phyloP scores from a whole-genome alignment of 2,113 vertebrate species.

The Nettapus auritus region DNA sequence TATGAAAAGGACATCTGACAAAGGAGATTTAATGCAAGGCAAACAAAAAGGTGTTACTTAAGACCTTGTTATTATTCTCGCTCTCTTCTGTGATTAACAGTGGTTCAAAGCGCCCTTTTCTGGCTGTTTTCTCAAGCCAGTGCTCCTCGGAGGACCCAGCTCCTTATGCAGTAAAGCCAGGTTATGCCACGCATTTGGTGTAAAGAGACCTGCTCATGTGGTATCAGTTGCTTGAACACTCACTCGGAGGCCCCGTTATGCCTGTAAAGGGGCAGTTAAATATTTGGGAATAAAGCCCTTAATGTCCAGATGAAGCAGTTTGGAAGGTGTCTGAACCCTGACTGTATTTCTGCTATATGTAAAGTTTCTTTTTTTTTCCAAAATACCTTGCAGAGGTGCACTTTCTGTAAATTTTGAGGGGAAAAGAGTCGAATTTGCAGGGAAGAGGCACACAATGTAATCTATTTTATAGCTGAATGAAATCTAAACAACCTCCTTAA shows the following conservation, averaged over 20 bases:
- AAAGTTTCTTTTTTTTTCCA: neutral
- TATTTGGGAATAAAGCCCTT: neutral
- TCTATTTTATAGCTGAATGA: neutral
- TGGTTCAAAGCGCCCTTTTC: neutral
- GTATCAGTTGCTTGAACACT: neutral
- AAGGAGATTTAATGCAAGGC: neutral
- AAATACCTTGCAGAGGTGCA: neutral
- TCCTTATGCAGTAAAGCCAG: neutral
- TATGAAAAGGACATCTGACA: neutral
- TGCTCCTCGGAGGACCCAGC: neutral
- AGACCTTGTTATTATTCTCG: neutral
- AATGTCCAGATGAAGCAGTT: neutral
- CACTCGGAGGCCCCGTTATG: rapidly evolving
- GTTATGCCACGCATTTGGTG: neutral
- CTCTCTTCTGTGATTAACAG: neutral
- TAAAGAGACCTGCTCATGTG: neutral
- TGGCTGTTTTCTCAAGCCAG: neutral
- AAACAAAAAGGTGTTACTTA: neutral
- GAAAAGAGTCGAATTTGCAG: neutral
- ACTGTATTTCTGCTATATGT: neutral
- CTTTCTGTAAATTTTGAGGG: neutral
- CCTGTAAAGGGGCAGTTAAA: neutral
- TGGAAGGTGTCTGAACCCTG: neutral
- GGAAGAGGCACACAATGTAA: neutral
- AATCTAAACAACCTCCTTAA: neutral